Conservation (phyloP, 2,888 invertebrate species). For the Spisula subtruncata region DNA sequence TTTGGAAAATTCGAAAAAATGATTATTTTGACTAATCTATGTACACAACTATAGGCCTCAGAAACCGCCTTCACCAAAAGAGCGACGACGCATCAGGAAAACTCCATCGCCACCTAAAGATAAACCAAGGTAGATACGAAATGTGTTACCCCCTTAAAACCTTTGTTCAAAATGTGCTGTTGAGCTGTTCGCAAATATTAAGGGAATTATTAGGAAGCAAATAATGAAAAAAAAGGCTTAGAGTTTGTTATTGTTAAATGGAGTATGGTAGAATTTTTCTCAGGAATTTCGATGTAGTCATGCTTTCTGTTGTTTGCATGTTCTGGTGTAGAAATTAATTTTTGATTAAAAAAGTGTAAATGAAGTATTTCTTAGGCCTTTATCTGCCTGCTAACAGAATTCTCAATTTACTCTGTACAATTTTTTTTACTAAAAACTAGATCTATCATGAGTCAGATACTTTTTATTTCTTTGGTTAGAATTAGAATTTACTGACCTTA, state of each 20-base stretch:
- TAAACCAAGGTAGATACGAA: slow-evolving; percentile 61
- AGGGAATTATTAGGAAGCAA: too few species aligned
- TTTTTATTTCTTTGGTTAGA: too few species aligned
- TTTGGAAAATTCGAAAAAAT: neutral
- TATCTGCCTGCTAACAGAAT: neutral
- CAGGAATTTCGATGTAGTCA: neutral
- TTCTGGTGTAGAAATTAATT: neutral
- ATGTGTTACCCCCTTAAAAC: slow-evolving; percentile 6
- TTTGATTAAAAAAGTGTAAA: neutral
- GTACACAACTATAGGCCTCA: slow-evolving; percentile 66
- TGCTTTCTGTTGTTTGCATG: slow-evolving; percentile 8
- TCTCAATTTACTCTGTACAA: too few species aligned
- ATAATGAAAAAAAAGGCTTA: neutral
- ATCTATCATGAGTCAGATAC: neutral
- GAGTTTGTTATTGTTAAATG: neutral
- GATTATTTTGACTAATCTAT: neutral
- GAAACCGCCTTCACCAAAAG: slow-evolving; percentile 75
- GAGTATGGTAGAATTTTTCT: neutral
- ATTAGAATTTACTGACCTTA: too few species aligned
- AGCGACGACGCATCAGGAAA: slow-evolving; percentile 71
- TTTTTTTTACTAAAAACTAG: neutral
- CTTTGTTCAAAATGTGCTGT: neutral
- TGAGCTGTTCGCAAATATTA: neutral
- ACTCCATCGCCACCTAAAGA: slow-evolving; percentile 79
- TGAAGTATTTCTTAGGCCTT: neutral